Percentiles rank a stretch among this genome's conserved stretches.
Evolutionary conservation across 1,140 invertebrate species (phyloP).

Genomic region (Ectropis grisescens): DNA sequence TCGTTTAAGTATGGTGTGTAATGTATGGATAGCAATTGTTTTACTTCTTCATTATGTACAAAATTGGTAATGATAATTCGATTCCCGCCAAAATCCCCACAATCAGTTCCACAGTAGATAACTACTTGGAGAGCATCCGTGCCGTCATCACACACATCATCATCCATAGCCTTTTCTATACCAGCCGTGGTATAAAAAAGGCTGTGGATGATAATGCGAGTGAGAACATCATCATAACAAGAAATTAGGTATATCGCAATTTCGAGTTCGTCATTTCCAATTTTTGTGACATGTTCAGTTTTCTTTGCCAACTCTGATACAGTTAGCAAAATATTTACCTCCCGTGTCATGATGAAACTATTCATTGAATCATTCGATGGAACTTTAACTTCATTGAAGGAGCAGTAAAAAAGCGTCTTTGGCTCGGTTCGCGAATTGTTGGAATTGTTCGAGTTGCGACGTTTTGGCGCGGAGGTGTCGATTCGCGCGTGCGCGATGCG

Average conservation of each 20-base stretch:
- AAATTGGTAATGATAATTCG: no score
- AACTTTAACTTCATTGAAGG: slow-evolving; percentile 23
- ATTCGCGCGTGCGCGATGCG: slow-evolving; percentile 52
- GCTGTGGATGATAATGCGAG: no score
- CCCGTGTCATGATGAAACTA: slow-evolving; percentile 37
- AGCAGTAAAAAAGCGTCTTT: slow-evolving; percentile 36
- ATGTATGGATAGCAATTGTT: no score
- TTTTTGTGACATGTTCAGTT: slow-evolving; percentile 10
- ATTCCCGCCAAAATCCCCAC: no score
- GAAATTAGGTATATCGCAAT: slow-evolving; percentile 8
- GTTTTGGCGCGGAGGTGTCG: slow-evolving; percentile 19
- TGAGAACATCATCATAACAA: slow-evolving; percentile 8
- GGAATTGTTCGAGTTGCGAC: slow-evolving; percentile 38
- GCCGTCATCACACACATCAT: no score
- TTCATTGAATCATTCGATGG: slow-evolving; percentile 54
- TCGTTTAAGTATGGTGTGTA: no score
- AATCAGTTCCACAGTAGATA: no score
- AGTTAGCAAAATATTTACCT: slow-evolving; percentile 17
- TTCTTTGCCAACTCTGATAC: slow-evolving; percentile 19
- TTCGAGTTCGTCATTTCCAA: no score
- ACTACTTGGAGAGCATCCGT: no score
- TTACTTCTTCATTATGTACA: no score
- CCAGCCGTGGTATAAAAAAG: no score
- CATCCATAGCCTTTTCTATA: no score
- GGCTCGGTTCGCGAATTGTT: slow-evolving; percentile 51